phyloP scores from a whole-genome alignment of 2,797 vertebrate genomes.

The Poeciliopsis paucimaculata region DNA sequence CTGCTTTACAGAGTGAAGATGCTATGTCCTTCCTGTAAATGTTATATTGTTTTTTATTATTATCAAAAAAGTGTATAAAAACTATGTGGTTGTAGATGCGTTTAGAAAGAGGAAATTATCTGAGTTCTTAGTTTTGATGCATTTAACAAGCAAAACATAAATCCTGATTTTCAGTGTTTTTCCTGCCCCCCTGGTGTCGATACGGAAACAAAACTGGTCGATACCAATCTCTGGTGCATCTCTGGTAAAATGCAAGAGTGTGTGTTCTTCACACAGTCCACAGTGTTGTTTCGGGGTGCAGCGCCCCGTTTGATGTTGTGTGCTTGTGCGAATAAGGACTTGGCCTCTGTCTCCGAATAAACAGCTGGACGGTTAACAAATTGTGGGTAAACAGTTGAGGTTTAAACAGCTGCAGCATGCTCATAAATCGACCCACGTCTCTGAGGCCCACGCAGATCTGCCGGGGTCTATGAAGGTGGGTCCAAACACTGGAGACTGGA shows the following conservation, averaged over 20 bases:
- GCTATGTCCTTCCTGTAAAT: not conserved
- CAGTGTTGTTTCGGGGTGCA: slow-evolving; percentile 30
- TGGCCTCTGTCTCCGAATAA: slow-evolving; percentile 75
- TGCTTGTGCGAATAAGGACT: slow-evolving; percentile 69
- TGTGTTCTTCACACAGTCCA: slow-evolving; percentile 24
- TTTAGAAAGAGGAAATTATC: not conserved
- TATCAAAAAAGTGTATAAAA: not conserved
- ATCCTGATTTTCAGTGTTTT: not conserved
- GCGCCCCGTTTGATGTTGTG: slow-evolving; percentile 74
- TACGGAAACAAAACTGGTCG: not conserved
- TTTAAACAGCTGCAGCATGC: slow-evolving; percentile 84
- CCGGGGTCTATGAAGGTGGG: slow-evolving; percentile 20
- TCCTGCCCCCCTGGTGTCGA: not conserved
- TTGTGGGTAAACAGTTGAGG: slow-evolving; percentile 77
- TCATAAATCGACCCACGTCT: slow-evolving; percentile 57
- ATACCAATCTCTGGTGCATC: not conserved
- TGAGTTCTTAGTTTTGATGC: not conserved
- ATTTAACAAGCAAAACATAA: not conserved
- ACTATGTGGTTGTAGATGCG: not conserved
- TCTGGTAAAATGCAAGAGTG: not conserved
- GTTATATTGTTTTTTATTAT: not conserved
- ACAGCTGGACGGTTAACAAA: slow-evolving; percentile 81
- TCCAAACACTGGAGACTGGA: slow-evolving; percentile 8
- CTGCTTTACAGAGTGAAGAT: not conserved
- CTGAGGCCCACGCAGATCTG: slow-evolving; percentile 32